These are phyloP conservation scores for Neopelma chrysocephalum DNA, from an alignment of 2,797 vertebrate species.

Conservation along the genomic window DNA sequence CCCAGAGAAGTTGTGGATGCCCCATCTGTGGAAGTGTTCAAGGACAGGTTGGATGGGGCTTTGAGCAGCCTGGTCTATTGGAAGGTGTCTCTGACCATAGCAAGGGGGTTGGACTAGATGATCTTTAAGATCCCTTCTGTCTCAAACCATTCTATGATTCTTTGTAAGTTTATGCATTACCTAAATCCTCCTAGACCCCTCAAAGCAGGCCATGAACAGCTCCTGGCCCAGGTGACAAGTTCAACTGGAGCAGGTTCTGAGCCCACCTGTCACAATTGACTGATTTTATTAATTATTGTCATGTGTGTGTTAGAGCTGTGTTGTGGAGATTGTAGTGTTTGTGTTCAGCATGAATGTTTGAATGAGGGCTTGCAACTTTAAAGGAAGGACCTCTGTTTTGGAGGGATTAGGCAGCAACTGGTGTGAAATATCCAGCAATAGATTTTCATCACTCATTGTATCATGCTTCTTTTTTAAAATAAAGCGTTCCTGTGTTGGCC, in stretches of 20 bases:
- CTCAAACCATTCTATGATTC: not conserved
- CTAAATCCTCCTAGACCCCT: not conserved
- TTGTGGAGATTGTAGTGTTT: not conserved
- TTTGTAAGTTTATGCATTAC: not conserved
- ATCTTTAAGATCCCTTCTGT: not conserved
- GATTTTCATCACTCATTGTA: not conserved
- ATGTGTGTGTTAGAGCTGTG: accelerated
- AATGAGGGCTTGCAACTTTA: not conserved
- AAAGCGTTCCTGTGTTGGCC: not conserved
- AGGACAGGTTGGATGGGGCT: not conserved
- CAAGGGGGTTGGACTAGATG: not conserved
- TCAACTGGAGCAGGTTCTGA: not conserved
- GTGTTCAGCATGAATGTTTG: not conserved
- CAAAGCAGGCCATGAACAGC: accelerated
- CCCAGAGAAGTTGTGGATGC: not conserved
- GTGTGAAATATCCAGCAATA: not conserved
- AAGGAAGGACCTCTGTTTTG: not conserved
- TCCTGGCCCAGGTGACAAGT: not conserved
- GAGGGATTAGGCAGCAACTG: not conserved
- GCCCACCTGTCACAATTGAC: not conserved
- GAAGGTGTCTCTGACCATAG: not conserved
- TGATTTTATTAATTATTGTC: not conserved
- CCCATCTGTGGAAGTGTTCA: not conserved
- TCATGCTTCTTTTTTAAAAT: not conserved
- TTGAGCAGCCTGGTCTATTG: not conserved